phyloP scores from a whole-genome alignment of 1,140 invertebrate genomes.

The Saxidomus purpurata region DNA sequence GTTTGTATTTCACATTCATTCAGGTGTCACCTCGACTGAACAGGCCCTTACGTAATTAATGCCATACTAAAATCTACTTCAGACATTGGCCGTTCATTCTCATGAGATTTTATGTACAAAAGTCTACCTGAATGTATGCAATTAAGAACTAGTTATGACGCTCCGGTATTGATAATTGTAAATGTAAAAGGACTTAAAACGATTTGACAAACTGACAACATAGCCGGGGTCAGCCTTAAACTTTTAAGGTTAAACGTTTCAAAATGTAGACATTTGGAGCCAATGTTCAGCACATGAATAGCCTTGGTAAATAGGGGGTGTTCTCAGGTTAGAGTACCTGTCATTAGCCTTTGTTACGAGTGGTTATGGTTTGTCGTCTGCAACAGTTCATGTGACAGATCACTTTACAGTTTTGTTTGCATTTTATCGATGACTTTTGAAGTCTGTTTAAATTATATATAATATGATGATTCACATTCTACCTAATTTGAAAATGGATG shows the following conservation, averaged over 20 bases:
- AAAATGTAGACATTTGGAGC: constrained; percentile 50
- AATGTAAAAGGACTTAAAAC: not conserved
- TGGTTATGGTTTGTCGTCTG: constrained; percentile 22
- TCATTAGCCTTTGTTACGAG: constrained; percentile 27
- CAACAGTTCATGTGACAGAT: constrained; percentile 17
- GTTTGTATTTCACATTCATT: not conserved
- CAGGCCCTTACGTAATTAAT: not conserved
- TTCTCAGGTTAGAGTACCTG: constrained; percentile 2
- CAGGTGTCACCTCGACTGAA: not conserved
- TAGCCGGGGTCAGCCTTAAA: constrained; percentile 16
- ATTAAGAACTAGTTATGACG: constrained; percentile 1
- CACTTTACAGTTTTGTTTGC: constrained; percentile 24
- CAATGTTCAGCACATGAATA: constrained; percentile 43
- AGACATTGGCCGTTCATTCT: not conserved
- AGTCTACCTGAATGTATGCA: not conserved
- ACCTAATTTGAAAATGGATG: no score
- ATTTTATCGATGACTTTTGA: not conserved
- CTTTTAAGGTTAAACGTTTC: constrained; percentile 49
- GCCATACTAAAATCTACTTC: not conserved
- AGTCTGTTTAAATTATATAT: not conserved
- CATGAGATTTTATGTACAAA: not conserved
- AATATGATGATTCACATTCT: not conserved
- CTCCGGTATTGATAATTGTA: not conserved
- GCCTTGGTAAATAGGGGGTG: constrained; percentile 46
- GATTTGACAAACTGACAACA: not conserved